Percentiles rank a stretch among this genome's conserved stretches.
Evolutionary conservation across 2,113 vertebrate genomes (phyloP).

Genomic region (Oryzias javanicus): DNA sequence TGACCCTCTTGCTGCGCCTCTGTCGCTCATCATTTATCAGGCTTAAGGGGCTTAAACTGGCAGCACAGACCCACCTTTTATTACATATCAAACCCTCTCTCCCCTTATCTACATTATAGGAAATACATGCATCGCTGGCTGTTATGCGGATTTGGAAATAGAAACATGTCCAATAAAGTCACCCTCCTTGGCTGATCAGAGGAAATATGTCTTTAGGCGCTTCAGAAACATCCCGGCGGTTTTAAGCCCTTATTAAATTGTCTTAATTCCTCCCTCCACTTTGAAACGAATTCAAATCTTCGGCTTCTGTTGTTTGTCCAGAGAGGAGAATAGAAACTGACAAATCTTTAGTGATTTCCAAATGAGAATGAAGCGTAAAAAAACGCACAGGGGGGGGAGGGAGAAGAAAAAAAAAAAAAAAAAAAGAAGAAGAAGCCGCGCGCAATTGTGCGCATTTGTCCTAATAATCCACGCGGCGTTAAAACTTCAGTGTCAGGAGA

Average conservation of each 20-base stretch:
- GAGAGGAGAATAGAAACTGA: constrained; percentile 6
- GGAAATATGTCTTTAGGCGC: constrained; percentile 68
- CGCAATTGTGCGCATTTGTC: constrained; percentile 3
- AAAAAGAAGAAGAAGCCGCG: constrained; percentile 11
- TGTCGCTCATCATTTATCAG: constrained; percentile 82
- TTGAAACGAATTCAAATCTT: constrained; percentile 52
- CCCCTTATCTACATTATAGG: constrained; percentile 72
- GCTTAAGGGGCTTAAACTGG: constrained; percentile 79
- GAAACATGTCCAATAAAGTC: constrained; percentile 72
- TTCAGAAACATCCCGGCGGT: constrained; percentile 55
- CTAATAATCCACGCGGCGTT: constrained; percentile 9
- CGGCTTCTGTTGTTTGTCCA: constrained; percentile 60
- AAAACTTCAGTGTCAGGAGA: not conserved
- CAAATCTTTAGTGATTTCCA: constrained; percentile 32
- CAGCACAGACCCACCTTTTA: constrained; percentile 72
- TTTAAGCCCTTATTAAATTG: constrained; percentile 66
- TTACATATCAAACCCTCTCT: constrained; percentile 71
- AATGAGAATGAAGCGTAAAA: constrained; percentile 21
- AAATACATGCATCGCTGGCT: constrained; percentile 72
- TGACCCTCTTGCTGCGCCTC: constrained; percentile 78
- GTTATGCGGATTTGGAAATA: constrained; percentile 75
- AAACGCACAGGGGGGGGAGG: not conserved
- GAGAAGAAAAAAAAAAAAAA: too few species aligned
- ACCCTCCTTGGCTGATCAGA: constrained; percentile 70
- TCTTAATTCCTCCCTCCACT: constrained; percentile 65